Evolutionary conservation across 2,888 invertebrate genomes (phyloP), one percentile per base, ranked within the genome.

Genomic region (Hirtodrosophila duncani): DNA sequence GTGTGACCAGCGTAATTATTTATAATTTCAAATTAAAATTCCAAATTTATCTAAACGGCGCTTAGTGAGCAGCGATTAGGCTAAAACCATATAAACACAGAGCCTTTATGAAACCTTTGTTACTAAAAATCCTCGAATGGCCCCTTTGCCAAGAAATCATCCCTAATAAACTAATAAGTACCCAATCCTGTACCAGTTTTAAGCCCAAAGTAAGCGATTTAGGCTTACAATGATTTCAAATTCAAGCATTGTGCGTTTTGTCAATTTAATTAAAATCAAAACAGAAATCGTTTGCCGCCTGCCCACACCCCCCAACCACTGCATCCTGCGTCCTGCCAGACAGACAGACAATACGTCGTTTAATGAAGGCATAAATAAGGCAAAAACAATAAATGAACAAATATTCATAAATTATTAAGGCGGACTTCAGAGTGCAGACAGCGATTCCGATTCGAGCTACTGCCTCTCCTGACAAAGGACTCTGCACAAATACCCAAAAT

Each of bases 251-350:
- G 75, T 57, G 70, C 69, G 75, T 60, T 75, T n/a, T 60, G 82
- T 70, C 80, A 59, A 65, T 82, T 79, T 82, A 79, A 79, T 79
- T 79, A 81, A 79, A 79, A 81, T 82, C 80, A 79, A 79, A 82
- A 67, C 63, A 36, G n/a, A 79, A 81, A 64, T 78, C 79, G n/a
- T 69, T 69, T 68, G 52, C 53, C 63, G 41, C 18, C 17, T 16
- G 59, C 56, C 62, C 50, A 24, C 50, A 44, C 26, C 26, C 37
- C 16, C 6, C 5, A 13, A 6, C 29, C 11, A 4, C 20, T 38
- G 13, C 21, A 3, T 23, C 42, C 10, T 9, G 9, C 16, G 9
- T 17, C 31, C 23, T 9, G 8, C 10, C 30, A 33, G 26, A 44
- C 33, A 45, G 63, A 63, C 75, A 65, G 75, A 80, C 81, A 70